Percentiles rank a stretch among this genome's conserved stretches.
Conservation (phyloP, 2,113 vertebrate species). For the Xenopus laevis region DNA sequence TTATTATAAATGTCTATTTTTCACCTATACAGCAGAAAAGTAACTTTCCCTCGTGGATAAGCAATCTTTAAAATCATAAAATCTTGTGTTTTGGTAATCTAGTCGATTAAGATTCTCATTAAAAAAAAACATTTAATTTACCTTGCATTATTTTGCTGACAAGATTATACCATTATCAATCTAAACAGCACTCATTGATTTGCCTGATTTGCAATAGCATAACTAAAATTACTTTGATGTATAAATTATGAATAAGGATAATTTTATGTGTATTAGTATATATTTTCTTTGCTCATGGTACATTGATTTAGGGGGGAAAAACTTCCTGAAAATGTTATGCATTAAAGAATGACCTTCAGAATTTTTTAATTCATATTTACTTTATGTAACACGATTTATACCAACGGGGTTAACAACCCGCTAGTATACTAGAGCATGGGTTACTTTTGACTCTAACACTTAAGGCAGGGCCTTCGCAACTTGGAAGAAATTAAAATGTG, state of each 20-base stretch:
- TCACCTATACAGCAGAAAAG: not conserved
- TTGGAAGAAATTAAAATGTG: too few species aligned
- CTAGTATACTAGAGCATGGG: too few species aligned
- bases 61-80: constrained; percentile 12
- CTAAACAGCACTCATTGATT: constrained; percentile 3
- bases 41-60: constrained; percentile 20
- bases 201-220: constrained; percentile 23
- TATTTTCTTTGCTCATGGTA: constrained; percentile 21
- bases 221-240: constrained; percentile 33
- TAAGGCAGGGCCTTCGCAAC: too few species aligned
- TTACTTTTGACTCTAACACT: too few species aligned
- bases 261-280: constrained; percentile 4
- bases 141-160: constrained; percentile 12
- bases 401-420: too few species aligned
- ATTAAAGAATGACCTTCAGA: too few species aligned
- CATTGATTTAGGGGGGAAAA: too few species aligned
- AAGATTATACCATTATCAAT: constrained; percentile 19
- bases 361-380: too few species aligned
- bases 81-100: constrained; percentile 19
- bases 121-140: constrained; percentile 34
- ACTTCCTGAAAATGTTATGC: too few species aligned
- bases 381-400: too few species aligned
- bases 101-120: constrained; percentile 29
- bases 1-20: not conserved
- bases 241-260: constrained; percentile 19